These are phyloP conservation scores for Pheosia gnoma DNA, from an alignment of 2,888 invertebrate species.

Conservation along the genomic window DNA sequence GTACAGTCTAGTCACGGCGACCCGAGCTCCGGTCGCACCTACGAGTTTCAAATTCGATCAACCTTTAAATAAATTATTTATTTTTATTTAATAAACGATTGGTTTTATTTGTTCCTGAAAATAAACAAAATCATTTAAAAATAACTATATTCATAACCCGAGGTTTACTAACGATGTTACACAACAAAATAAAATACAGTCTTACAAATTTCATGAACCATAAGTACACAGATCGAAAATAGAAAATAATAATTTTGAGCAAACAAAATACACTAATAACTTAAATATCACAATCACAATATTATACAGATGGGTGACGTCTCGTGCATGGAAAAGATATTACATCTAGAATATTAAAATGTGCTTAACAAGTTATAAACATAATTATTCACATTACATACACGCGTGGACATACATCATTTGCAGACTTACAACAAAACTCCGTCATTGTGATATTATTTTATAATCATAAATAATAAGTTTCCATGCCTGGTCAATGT, in stretches of 20 bases:
- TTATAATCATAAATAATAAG: no score
- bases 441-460: no score
- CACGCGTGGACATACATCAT: conserved; percentile 4
- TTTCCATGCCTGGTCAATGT: not conserved
- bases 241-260: conserved; percentile 72
- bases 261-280: conserved; percentile 68
- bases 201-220: conserved; percentile 81
- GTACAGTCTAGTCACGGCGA: conserved; percentile 82
- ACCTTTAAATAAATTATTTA: conserved; percentile 79
- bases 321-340: conserved; percentile 47
- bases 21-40: conserved; percentile 76
- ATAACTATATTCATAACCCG: conserved; percentile 82
- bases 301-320: conserved; percentile 61
- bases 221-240: conserved; percentile 77
- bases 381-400: conserved; percentile 9
- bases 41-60: conserved; percentile 71
- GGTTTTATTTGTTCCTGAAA: conserved; percentile 54
- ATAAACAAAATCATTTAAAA: conserved; percentile 63
- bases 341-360: conserved; percentile 29
- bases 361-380: conserved; percentile 17
- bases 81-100: conserved; percentile 66
- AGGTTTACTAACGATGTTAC: conserved; percentile 79
- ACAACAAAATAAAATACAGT: conserved; percentile 83
- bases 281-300: conserved; percentile 73
- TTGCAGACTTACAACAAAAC: no score